Evolutionary conservation across 2,888 invertebrate genomes (phyloP).

Genomic region (Onchidella celtica): DNA sequence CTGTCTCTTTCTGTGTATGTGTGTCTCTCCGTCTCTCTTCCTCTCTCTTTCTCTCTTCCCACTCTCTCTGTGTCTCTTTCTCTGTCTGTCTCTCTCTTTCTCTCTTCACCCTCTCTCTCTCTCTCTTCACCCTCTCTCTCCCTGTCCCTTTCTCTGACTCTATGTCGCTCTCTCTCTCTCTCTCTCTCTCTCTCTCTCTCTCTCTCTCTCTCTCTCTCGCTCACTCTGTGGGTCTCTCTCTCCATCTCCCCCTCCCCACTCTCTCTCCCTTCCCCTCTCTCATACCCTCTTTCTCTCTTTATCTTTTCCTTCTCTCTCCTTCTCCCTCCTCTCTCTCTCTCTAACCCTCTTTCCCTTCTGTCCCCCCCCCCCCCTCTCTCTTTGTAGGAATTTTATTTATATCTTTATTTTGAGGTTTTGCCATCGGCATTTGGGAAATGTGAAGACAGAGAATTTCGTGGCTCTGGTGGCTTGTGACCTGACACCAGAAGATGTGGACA

Average conservation of each 20-base stretch:
- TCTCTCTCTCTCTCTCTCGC: constrained; percentile 30
- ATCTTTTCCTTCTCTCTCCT: constrained; percentile 10
- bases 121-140: too few species aligned
- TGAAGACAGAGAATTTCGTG: too few species aligned
- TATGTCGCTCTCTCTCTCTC: constrained; percentile 1
- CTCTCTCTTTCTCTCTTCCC: neutral
- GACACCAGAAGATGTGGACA: too few species aligned
- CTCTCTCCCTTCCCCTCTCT: neutral
- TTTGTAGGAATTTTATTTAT: too few species aligned
- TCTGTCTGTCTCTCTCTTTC: neutral
- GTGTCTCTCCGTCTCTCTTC: neutral
- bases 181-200: constrained; percentile 3
- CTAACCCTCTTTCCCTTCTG: neutral
- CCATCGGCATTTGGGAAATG: too few species aligned
- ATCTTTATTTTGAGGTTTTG: too few species aligned
- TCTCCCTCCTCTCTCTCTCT: neutral
- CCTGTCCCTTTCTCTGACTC: too few species aligned
- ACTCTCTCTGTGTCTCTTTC: neutral
- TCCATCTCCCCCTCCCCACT: constrained; percentile 12
- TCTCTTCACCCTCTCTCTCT: too few species aligned
- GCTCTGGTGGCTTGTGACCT: too few species aligned
- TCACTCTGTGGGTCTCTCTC: constrained; percentile 14
- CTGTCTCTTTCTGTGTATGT: neutral
- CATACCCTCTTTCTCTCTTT: constrained; percentile 19
- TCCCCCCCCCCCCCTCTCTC: neutral